These are phyloP conservation scores for Sebastes minor DNA, from an alignment of 2,797 vertebrate genomes.

Conservation along the genomic window DNA sequence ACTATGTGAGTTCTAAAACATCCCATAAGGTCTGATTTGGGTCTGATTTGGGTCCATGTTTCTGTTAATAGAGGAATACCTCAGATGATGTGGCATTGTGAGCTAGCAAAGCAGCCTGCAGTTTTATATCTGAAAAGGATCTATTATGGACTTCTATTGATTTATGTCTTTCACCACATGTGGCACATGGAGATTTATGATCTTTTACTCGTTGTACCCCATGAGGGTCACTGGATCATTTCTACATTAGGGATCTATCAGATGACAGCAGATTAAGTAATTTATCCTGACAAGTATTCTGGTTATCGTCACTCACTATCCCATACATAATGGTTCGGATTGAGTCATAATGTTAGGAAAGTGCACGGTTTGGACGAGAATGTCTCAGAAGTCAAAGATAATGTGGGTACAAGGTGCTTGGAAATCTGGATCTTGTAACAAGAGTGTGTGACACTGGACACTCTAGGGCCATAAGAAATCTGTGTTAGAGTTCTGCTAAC, in stretches of 20 bases:
- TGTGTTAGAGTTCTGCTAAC: neutral
- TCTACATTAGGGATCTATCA: neutral
- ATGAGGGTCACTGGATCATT: neutral
- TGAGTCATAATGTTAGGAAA: neutral
- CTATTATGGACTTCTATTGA: neutral
- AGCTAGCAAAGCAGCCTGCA: neutral
- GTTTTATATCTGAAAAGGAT: neutral
- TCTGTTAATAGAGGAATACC: neutral
- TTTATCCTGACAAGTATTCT: neutral
- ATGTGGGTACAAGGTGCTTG: neutral
- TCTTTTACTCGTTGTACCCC: neutral
- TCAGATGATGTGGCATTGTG: neutral
- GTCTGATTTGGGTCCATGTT: neutral
- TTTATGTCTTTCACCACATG: neutral
- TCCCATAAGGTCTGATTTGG: neutral
- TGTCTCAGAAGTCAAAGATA: neutral
- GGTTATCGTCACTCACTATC: neutral
- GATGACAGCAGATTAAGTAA: neutral
- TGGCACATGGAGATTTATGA: neutral
- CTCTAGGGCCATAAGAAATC: neutral
- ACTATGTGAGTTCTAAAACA: neutral
- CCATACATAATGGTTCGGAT: neutral
- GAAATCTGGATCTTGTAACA: constrained; percentile 18
- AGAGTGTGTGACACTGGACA: neutral
- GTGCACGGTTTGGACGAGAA: neutral